phyloP scores from a whole-genome alignment of 2,113 vertebrate genomes.

The Chamaea fasciata region DNA sequence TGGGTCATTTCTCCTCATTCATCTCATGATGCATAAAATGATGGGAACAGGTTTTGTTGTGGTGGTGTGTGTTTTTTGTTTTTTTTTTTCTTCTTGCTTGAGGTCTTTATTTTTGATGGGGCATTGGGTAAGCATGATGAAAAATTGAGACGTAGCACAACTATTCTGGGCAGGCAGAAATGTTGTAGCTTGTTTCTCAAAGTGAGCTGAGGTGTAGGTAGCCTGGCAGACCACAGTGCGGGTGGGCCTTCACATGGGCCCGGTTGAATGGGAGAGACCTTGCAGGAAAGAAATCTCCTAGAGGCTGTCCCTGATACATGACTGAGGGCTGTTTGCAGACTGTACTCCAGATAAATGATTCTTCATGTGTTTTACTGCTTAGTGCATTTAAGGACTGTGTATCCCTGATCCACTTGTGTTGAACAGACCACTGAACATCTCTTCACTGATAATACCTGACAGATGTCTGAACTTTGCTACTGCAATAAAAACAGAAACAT shows the following conservation, averaged over 20 bases:
- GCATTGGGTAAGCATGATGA: not conserved
- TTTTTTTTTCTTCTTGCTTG: not conserved
- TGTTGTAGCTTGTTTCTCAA: not conserved
- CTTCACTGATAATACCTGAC: not conserved
- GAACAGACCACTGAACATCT: not conserved
- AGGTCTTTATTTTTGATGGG: not conserved
- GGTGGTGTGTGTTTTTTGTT: too few relatives aligned
- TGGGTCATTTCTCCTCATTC: not conserved
- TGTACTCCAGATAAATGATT: not conserved
- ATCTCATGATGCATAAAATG: not conserved
- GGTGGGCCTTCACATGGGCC: not conserved
- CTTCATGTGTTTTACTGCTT: not conserved
- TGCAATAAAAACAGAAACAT: not conserved
- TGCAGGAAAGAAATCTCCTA: not conserved
- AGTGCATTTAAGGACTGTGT: not conserved
- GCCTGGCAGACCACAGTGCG: not conserved
- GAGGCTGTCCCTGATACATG: not conserved
- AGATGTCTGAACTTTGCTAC: not conserved
- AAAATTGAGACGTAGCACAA: accelerated
- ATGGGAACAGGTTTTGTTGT: not conserved
- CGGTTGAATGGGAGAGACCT: not conserved
- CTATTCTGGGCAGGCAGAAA: not conserved
- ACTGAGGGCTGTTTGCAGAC: not conserved
- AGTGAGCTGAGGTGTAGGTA: not conserved
- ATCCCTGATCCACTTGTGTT: not conserved